Percentiles rank a stretch among this genome's conserved stretches.
These are phyloP conservation scores for Bradysia coprophila DNA, from an alignment of 1,140 invertebrate genomes.

Conservation along the genomic window DNA sequence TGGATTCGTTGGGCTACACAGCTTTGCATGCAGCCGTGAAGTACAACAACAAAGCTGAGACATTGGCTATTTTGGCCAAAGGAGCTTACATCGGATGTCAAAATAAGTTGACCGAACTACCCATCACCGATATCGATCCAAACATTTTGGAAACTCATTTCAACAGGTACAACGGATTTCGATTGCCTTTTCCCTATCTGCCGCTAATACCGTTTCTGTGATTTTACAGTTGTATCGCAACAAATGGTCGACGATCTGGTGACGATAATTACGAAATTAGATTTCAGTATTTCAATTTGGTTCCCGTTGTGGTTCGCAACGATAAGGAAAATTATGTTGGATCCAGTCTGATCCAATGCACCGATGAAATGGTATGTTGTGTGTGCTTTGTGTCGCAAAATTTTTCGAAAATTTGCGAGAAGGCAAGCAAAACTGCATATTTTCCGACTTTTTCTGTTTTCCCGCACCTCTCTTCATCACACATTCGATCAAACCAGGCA, in stretches of 20 bases:
- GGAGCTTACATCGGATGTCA: conserved; percentile 51
- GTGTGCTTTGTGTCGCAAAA: too few relatives aligned
- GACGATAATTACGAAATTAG: conserved; percentile 47
- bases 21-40: conserved; percentile 66
- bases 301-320: conserved; percentile 22
- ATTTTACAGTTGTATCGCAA: conserved; percentile 42
- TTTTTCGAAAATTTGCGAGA: too few relatives aligned
- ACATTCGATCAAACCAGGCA: too few relatives aligned
- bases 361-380: conserved; percentile 37
- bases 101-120: conserved; percentile 44
- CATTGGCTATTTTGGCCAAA: conserved; percentile 37
- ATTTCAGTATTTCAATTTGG: conserved; percentile 50
- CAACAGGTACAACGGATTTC: too few relatives aligned
- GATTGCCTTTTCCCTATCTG: too few relatives aligned
- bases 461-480: too few relatives aligned
- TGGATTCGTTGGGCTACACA: conserved; percentile 52
- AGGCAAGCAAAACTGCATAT: too few relatives aligned
- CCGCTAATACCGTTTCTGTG: too few relatives aligned
- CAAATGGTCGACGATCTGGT: conserved; percentile 35
- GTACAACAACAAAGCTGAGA: conserved; percentile 36
- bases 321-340: conserved; percentile 21
- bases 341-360: conserved; percentile 30
- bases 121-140: conserved; percentile 45
- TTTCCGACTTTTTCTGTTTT: too few relatives aligned
- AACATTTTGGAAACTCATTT: conserved; percentile 44